Evolutionary conservation across 2,888 invertebrate species (phyloP), one percentile per base, ranked within the genome.

Genomic region (Oscheius sp.): DNA sequence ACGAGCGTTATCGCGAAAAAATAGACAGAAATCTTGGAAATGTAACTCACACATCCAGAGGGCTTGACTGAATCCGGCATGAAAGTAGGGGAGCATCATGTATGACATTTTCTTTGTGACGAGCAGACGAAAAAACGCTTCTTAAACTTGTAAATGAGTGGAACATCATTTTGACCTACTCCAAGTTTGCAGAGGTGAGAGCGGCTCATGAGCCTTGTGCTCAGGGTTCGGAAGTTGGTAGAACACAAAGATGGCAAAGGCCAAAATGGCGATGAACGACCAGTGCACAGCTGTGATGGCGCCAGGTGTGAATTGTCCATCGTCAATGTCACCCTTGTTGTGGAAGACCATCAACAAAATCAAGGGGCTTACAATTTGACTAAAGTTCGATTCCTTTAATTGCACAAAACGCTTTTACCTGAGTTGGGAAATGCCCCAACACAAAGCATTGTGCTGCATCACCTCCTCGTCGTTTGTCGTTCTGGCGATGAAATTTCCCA

Each of bases 61-160:
- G 10, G 53, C 53, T 53, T 53, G 53, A 53, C 53, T 53, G 29
- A 53, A 53, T 21, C 53, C 53, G 29, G 53, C 13, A 53, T 53
- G 53, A 29, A 53, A 53, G 53, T 53, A 53, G 11, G 29, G 7
- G 5, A 29, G 53, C 13, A 53, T 4, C n/a, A 53, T 13, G 5
- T 10, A 53, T 7, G 7, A 11, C 53, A 53, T 53, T 29, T 53
- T 10, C n/a, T 13, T 21, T 11, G 53, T 21, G n/a, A 21, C 29
- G 1, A 29, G 29, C 10, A 53, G 53, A 13, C 29, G n/a, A 10
- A 21, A 53, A 53, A 53, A 53, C 7, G 13, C 53, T 4, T 29
- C 53, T 53, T 3, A 29, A 53, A 21, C 4, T 4, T 3, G 10
- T 9, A 53, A 2, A 53, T 21, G 3, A 7, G 29, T 11, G 3